phyloP scores from a whole-genome alignment of 2,888 invertebrate species.

The Thymelicus lineola region DNA sequence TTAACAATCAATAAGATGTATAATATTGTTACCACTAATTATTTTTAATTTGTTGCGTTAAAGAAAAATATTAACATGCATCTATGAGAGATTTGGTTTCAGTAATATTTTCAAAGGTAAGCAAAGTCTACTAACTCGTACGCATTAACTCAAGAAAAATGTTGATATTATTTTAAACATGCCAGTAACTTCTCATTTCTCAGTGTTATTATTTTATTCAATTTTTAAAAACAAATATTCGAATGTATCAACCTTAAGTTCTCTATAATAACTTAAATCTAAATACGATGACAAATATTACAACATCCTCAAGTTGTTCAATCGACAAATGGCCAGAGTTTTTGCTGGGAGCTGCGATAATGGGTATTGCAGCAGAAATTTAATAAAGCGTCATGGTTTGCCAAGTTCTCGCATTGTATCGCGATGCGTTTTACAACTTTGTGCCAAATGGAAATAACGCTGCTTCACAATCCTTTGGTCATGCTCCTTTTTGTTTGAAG shows the following conservation, averaged over 20 bases:
- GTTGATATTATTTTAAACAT: too few relatives aligned
- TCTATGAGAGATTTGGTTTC: too few relatives aligned
- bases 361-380: constrained; percentile 28
- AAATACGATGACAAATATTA: constrained; percentile 14
- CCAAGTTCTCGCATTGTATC: constrained; percentile 24
- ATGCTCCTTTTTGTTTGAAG: neutral
- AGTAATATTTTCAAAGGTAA: too few relatives aligned
- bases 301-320: constrained; percentile 19
- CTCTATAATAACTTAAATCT: neutral
- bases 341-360: constrained; percentile 17
- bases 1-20: too few relatives aligned
- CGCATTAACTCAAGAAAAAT: too few relatives aligned
- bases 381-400: constrained; percentile 20
- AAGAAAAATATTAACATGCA: too few relatives aligned
- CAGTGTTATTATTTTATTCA: too few relatives aligned
- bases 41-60: too few relatives aligned
- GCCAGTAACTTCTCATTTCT: too few relatives aligned
- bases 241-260: neutral
- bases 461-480: neutral
- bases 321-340: constrained; percentile 16
- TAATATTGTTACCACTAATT: too few relatives aligned
- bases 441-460: constrained; percentile 28
- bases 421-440: constrained; percentile 12
- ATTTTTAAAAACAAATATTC: neutral
- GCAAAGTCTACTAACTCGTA: too few relatives aligned